Evolutionary conservation across 2,888 invertebrate species (phyloP).

Genomic region (Dryadula phaetusa): DNA sequence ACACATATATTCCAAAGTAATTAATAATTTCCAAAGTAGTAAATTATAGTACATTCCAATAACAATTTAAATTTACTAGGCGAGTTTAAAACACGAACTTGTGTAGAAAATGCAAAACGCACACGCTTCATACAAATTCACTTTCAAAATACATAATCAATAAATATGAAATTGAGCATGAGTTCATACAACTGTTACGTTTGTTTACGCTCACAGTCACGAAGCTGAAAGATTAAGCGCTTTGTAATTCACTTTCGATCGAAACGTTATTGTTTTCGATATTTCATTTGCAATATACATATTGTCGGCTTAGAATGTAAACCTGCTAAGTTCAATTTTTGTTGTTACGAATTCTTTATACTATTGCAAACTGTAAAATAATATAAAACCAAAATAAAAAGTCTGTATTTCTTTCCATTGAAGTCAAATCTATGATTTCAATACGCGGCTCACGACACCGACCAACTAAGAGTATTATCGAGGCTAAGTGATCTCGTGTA

Average conservation of each 20-base stretch:
- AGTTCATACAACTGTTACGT: conserved; percentile 32
- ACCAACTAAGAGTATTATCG: no score
- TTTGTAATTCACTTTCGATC: conserved; percentile 27
- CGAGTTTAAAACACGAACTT: background rate
- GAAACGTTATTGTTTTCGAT: background rate
- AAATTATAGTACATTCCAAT: no score
- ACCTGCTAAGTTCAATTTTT: no score
- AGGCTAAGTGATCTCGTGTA: no score
- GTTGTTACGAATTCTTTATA: no score
- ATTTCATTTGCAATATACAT: background rate
- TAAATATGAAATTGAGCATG: conserved; percentile 40
- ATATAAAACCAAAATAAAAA: no score
- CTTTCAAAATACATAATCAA: conserved; percentile 41
- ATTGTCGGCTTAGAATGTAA: no score
- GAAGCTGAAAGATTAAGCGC: conserved; percentile 13
- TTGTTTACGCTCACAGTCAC: conserved; percentile 14
- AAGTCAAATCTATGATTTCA: no score
- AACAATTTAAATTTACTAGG: background rate
- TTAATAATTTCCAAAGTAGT: conserved; percentile 15
- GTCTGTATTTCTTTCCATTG: no score
- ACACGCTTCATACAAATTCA: conserved; percentile 23
- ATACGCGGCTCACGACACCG: no score
- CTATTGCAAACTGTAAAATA: no score
- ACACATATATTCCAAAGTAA: background rate
- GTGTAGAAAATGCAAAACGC: conserved; percentile 5